These are phyloP conservation scores for Nomada fabriciana DNA, from an alignment of 2,888 invertebrate species.

Conservation along the genomic window DNA sequence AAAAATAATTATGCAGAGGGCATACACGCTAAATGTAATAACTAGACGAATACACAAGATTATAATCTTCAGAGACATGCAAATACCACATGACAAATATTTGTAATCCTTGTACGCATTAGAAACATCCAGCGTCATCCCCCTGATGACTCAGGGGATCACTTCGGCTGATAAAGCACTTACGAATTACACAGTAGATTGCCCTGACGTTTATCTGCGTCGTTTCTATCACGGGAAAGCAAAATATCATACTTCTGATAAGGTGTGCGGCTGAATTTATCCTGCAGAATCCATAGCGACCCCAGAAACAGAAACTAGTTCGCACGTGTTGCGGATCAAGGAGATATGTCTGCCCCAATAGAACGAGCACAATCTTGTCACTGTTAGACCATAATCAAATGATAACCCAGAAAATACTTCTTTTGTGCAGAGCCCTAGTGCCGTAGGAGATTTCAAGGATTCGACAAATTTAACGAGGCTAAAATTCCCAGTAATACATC, in stretches of 20 bases:
- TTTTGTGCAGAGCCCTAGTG: neutral
- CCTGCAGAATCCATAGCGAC: conserved; percentile 11
- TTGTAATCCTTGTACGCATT: neutral
- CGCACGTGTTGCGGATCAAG: conserved; percentile 56
- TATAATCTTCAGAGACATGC: too few species aligned
- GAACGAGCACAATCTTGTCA: conserved; percentile 41
- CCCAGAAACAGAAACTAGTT: conserved; percentile 22
- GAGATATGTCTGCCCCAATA: conserved; percentile 41
- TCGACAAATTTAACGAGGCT: too few species aligned
- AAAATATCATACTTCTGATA: conserved; percentile 24
- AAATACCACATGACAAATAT: too few species aligned
- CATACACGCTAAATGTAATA: too few species aligned
- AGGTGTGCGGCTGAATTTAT: conserved; percentile 38
- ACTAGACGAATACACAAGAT: too few species aligned
- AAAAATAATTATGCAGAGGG: too few species aligned
- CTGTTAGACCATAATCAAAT: conserved; percentile 29
- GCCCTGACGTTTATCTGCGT: conserved; percentile 1
- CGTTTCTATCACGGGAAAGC: neutral
- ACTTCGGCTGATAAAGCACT: neutral
- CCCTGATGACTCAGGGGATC: conserved; percentile 25
- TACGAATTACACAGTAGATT: conserved; percentile 29
- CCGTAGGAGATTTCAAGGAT: neutral
- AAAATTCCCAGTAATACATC: too few species aligned
- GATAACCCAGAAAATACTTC: conserved; percentile 8
- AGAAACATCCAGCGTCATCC: neutral